Base-by-base conservation (phyloP, 2,888 invertebrate species). In the Philaethria dido region DNA sequence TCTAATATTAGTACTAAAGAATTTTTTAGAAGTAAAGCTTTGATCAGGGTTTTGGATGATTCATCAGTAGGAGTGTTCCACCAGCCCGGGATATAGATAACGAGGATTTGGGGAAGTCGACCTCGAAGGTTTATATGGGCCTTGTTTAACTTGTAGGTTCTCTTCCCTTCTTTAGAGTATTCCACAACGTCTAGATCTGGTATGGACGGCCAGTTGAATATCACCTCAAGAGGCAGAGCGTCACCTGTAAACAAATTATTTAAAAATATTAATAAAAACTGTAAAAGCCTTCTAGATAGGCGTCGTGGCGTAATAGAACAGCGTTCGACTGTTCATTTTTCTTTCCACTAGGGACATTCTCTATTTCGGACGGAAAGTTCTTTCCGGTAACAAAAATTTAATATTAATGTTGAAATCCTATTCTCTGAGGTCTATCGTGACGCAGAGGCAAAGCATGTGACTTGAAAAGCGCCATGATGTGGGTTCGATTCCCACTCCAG, bases 21-120 rank as follows among this genome's bases (percentile, higher is more conserved):
- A 66, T 84, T 80, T 62, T 80, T 82, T 14, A 74, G 75, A 2
- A 89, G 77, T 3, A 91, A 74, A 0, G 88, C 86, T 4, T 78
- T 69, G 8, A 86, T 82, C 22, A 91, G 68, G 2, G 87, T 83
- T 2, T 73, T 73, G 0, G 88, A 80, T 9, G 91, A 86, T 50
- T 85, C 84, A 71, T 91, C 91, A 0, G 73, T 72, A 5, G 89
- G 90, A 0, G 85, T 83, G 80, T 91, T 91, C 85, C 85, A 84
- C 91, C 91, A 91, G 66, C 91, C 91, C 1, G 90, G 88, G 62
- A 90, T 79, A 80, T 89, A 91, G 29, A 91, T 69, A n/a, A 83
- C 74, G 20, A 88, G 75, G 2, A 72, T 71, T 4, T 33, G 62
- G 14, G 69, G 73, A 6, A 71, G 64, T 3, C 72, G 73, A 55